Evolutionary conservation across 1,140 invertebrate species (phyloP), one percentile per base, ranked within the genome.

Genomic region (Oedothorax gibbosus): DNA sequence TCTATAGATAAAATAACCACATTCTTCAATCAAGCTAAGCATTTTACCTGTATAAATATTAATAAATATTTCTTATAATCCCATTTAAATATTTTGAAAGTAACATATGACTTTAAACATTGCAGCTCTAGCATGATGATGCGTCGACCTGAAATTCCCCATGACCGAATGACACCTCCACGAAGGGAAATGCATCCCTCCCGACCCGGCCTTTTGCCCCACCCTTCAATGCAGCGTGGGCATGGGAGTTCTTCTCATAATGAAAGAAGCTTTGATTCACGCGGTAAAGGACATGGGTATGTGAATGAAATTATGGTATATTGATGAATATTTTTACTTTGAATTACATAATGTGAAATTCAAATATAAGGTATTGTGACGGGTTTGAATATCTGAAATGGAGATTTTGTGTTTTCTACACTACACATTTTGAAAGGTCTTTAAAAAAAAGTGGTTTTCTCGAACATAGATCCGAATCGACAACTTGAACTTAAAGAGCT

Each of bases 121-220:
- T 21, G 21, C 11, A 82, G 57, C 35, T 21, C 78, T 50, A 60
- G 35, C 20, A 20, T 68, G 11, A 53, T 75, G 72, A 49, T 75
- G 20, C 54, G 15, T 10, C 10, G 14, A 11, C 18, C 72, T 35
- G 72, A 75, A 9, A 75, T 75, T 7, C 15, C 72, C 15, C 49
- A 51, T 14, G 54, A 57, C 15, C 8, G 12, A n/a, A 75, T 35
- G 51, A 57, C 51, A 8, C 54, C 72, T 12, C 72, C 20, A 11
- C 7, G 72, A 57, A 75, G 54, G 20, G 72, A 57, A 57, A 57
- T 75, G 10, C 20, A 11, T 57, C 15, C 54, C 18, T 57, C n/a
- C 72, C 54, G 35, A 9, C 49, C 12, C 72, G 8, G 15, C 49
- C 8, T 49, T 56, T 7, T 21, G 54, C 20, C 72, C 7, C 53